Evolutionary conservation across 37 sponge, comb jelly and placozoan species (phyloP).

Genomic region (Cladorhizidae sp.): DNA sequence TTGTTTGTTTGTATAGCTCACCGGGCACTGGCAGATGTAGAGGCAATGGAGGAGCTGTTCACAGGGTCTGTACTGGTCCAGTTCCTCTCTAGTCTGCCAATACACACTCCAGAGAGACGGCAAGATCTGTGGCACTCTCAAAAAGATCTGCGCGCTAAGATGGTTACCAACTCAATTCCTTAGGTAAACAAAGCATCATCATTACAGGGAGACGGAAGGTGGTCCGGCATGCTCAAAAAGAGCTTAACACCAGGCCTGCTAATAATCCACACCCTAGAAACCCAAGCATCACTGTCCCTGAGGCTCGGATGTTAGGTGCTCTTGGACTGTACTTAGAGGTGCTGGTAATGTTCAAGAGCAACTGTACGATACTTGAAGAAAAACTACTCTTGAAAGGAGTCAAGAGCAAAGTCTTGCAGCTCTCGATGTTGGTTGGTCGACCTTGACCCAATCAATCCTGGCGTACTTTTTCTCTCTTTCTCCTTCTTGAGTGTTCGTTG

Average conservation of each 20-base stretch:
- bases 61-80: not conserved
- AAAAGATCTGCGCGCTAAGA: not conserved
- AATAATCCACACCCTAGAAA: not conserved
- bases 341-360: not conserved
- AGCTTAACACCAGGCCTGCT: too few species aligned
- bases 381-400: slow-evolving; percentile 3
- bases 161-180: too few species aligned
- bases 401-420: slow-evolving; percentile 23
- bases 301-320: not conserved
- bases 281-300: not conserved
- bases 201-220: not conserved
- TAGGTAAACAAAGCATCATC: not conserved
- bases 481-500: too few species aligned
- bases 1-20: slow-evolving; percentile 19
- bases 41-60: slow-evolving; percentile 37
- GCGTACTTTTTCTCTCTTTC: too few species aligned
- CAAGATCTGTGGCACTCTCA: not conserved
- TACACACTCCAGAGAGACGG: not conserved
- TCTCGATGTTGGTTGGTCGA: not conserved
- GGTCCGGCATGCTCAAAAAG: too few species aligned
- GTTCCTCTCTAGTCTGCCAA: not conserved
- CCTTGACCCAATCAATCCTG: too few species aligned
- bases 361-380: not conserved
- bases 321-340: slow-evolving; percentile 6
- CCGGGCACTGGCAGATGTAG: slow-evolving; percentile 44